These are phyloP conservation scores for Lobophora halterata DNA, from an alignment of 2,888 invertebrate genomes.

Conservation along the genomic window DNA sequence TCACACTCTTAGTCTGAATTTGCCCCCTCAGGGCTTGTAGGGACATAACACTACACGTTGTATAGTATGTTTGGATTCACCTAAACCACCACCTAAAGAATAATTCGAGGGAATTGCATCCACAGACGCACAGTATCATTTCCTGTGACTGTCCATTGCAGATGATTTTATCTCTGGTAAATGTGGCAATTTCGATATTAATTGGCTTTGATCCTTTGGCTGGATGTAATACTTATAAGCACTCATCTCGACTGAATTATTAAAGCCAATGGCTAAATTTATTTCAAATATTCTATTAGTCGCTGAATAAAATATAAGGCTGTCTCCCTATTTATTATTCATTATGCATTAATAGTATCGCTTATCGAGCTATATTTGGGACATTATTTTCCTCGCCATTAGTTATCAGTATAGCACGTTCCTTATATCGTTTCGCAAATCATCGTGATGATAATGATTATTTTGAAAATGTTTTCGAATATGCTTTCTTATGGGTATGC, in stretches of 20 bases:
- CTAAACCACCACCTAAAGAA: too few species aligned
- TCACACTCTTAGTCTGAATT: too few species aligned
- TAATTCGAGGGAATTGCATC: too few species aligned
- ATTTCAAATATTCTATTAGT: conserved; percentile 13
- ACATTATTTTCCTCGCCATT: conserved; percentile 14
- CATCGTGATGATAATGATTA: conserved; percentile 12
- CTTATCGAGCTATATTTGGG: conserved; percentile 16
- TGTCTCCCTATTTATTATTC: conserved; percentile 40
- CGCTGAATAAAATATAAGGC: conserved; percentile 18
- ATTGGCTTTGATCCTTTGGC: too few species aligned
- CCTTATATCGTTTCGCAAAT: conserved; percentile 3
- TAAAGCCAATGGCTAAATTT: neutral
- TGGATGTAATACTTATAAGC: too few species aligned
- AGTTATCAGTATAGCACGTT: conserved; percentile 2
- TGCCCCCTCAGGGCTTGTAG: too few species aligned
- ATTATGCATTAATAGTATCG: conserved; percentile 36
- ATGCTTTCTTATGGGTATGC: neutral
- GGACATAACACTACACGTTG: too few species aligned
- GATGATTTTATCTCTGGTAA: too few species aligned
- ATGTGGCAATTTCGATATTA: too few species aligned
- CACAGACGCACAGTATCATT: too few species aligned
- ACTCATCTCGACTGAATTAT: conserved; percentile 1
- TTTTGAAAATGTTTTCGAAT: conserved; percentile 6
- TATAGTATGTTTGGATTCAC: too few species aligned
- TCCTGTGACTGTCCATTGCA: too few species aligned